Percentiles rank a stretch among this genome's conserved stretches.
Evolutionary conservation across 1,140 invertebrate species (phyloP).

Genomic region (Dendroctonus valens): DNA sequence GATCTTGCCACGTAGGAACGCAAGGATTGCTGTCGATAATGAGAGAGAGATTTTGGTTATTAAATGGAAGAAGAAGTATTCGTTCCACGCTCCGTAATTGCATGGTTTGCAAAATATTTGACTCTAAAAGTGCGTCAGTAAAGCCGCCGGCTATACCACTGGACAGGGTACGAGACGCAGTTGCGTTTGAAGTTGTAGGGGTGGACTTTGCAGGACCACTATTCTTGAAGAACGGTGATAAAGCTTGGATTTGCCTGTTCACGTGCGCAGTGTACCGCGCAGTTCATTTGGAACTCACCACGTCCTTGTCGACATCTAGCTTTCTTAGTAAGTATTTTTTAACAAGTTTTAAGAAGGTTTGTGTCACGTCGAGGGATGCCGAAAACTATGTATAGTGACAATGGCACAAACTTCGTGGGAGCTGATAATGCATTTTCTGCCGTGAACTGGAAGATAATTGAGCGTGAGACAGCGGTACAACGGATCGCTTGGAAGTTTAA

Average conservation of each 20-base stretch:
- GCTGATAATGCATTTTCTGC: slow-evolving; percentile 38
- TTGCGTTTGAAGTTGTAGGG: slow-evolving; percentile 41
- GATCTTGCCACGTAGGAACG: slow-evolving; percentile 20
- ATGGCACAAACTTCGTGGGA: slow-evolving; percentile 48
- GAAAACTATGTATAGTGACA: slow-evolving; percentile 27
- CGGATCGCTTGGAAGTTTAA: too few species aligned
- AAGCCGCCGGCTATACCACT: slow-evolving; percentile 37
- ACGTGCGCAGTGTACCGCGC: slow-evolving; percentile 43
- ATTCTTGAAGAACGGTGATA: slow-evolving; percentile 18
- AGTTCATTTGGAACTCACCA: slow-evolving; percentile 47
- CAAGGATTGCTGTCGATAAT: slow-evolving; percentile 19
- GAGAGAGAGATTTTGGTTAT: slow-evolving; percentile 23
- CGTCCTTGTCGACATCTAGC: slow-evolving; percentile 39
- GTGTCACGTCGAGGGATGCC: slow-evolving; percentile 27
- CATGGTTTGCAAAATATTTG: slow-evolving; percentile 23
- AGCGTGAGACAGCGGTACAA: too few species aligned
- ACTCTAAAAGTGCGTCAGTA: slow-evolving; percentile 33
- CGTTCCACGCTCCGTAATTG: slow-evolving; percentile 11
- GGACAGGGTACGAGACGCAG: slow-evolving; percentile 38
- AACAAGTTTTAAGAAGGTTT: slow-evolving; percentile 45
- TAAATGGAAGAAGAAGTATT: slow-evolving; percentile 17
- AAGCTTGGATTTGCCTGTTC: slow-evolving; percentile 47
- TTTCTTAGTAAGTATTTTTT: too few species aligned
- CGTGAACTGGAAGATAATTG: slow-evolving; percentile 38
- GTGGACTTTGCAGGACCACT: slow-evolving; percentile 45